Conservation (phyloP, 2,888 invertebrate species). For the Eristalis arbustorum region DNA sequence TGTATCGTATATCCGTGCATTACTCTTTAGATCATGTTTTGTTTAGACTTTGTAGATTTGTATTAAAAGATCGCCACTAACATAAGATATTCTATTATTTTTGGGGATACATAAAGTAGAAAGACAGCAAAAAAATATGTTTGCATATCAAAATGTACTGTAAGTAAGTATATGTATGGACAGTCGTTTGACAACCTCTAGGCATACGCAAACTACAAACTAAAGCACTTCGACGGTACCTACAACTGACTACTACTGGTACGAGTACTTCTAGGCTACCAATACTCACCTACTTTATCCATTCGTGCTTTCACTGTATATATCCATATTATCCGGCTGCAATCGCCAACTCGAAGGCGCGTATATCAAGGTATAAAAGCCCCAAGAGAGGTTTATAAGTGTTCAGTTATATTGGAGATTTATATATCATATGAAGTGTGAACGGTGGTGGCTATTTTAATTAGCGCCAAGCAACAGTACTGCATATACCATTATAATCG, state of each 20-base stretch:
- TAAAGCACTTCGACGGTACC: slow-evolving; percentile 14
- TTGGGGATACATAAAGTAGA: neutral
- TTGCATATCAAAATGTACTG: neutral
- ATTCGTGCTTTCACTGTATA: slow-evolving; percentile 52
- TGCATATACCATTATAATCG: slow-evolving; percentile 18
- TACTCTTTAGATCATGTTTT: neutral
- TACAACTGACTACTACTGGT: slow-evolving; percentile 13
- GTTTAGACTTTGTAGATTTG: neutral
- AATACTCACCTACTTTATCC: slow-evolving; percentile 56
- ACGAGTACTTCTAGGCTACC: slow-evolving; percentile 59
- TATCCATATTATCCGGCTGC: slow-evolving; percentile 61
- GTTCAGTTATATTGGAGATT: slow-evolving; percentile 76
- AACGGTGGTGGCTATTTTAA: slow-evolving; percentile 56
- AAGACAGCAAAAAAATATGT: neutral
- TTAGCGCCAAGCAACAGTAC: slow-evolving; percentile 47
- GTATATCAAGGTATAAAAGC: slow-evolving; percentile 75
- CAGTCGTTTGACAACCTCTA: slow-evolving; percentile 51
- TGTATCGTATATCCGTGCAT: neutral
- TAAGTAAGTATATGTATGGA: neutral
- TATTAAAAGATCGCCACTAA: neutral
- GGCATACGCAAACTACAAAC: slow-evolving; percentile 26
- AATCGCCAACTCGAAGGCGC: slow-evolving; percentile 59
- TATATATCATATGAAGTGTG: slow-evolving; percentile 71
- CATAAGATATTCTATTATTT: neutral
- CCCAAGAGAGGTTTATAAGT: slow-evolving; percentile 75